Evolutionary conservation across 2,888 invertebrate genomes (phyloP).

Genomic region (Heliconius ethilla): DNA sequence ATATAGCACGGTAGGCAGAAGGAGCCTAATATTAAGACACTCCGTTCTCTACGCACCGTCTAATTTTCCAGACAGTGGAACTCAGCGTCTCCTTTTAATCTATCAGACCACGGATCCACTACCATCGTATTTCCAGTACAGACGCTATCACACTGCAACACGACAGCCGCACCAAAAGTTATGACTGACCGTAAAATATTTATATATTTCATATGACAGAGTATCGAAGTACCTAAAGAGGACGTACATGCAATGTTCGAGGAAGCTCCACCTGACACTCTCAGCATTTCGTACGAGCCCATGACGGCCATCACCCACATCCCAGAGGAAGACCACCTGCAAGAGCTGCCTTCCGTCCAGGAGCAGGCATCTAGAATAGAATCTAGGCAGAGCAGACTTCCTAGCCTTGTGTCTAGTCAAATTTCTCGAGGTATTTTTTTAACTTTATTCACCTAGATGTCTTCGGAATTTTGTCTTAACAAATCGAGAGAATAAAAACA

Average conservation of each 20-base stretch:
- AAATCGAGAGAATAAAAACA: not conserved
- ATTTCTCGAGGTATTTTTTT: constrained; percentile 26
- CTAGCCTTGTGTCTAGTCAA: constrained; percentile 25
- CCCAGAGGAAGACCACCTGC: constrained; percentile 43
- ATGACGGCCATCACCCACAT: constrained; percentile 62
- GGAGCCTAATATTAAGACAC: not conserved
- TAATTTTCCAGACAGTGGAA: not conserved
- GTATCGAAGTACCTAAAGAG: constrained; percentile 60
- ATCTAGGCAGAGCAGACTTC: constrained; percentile 20
- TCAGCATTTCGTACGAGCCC: constrained; percentile 62
- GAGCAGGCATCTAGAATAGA: constrained; percentile 29
- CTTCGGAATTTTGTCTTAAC: not conserved
- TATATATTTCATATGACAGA: constrained; percentile 50
- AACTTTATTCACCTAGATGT: not conserved
- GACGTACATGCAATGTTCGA: constrained; percentile 60
- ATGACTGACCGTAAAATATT: not conserved
- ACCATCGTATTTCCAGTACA: too few species aligned
- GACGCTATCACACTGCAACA: too few species aligned
- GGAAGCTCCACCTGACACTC: constrained; percentile 49
- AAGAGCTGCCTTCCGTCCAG: constrained; percentile 12
- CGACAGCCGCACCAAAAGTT: too few species aligned
- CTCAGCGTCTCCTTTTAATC: too few species aligned
- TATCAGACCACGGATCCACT: too few species aligned
- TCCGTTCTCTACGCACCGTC: not conserved
- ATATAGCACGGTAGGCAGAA: too few species aligned